Evolutionary conservation across 2,888 invertebrate species (phyloP), one percentile per base, ranked within the genome.

Genomic region (Sicus ferrugineus): DNA sequence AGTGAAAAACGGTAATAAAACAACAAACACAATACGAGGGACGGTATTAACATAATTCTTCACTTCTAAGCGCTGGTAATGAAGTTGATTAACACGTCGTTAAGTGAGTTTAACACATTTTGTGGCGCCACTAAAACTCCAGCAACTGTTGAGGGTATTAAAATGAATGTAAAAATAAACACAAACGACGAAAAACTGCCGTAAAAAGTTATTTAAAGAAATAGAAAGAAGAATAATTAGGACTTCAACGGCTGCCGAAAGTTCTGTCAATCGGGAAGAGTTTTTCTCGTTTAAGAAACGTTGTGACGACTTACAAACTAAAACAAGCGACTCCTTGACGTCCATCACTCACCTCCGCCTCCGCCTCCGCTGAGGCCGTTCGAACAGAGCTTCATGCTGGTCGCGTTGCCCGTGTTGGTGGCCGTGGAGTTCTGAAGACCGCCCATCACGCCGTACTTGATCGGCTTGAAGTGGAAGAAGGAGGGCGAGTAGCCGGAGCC

Each of bases 381-480:
- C 62, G 84, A 82, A 42, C 84, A 83, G 63, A 89, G 86, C 85
- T 88, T 86, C 86, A 86, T 80, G 83, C 85, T 78, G 83, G 85
- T 77, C 80, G 86, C 79, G 85, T 87, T 80, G 42, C 80, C 84
- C 56, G 83, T 81, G 71, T 83, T 85, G 54, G 85, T 80, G 52
- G 83, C 80, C 38, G 85, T 82, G 19, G 4, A 75, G 81, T 84
- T 70, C 79, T 88, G 78, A 89, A 86, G 77, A 85, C 85, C 74
- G 63, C 87, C 86, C 85, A 91, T 91, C 80, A 91, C 89, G 74
- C 91, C 91, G 81, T 92, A 92, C 82, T 93, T 93, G 74, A 92
- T 90, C 56, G 95, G 95, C 85, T 95, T 95, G 86, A 95, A 95
- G 87, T 95, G 95, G 85, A 95, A 95, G 87, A 96, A 96, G 16